Percentiles rank a stretch among this genome's conserved stretches.
Conservation (phyloP, 2,113 vertebrate genomes). For the Nerophis lumbriciformis region DNA sequence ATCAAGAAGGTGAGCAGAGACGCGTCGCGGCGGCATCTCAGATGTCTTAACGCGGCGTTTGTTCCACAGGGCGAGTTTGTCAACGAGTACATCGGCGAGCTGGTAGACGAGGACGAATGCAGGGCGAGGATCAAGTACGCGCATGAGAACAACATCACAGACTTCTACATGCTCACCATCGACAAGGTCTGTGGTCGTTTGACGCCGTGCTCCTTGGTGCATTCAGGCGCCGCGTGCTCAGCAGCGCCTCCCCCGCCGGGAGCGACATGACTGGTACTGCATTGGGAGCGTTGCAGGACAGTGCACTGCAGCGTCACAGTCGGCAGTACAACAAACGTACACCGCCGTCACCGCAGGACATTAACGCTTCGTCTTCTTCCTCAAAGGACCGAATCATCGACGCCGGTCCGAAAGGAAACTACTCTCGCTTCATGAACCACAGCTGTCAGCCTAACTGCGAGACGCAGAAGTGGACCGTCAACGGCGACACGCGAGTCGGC, state of each 20-base stretch:
- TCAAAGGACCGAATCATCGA: conserved; percentile 93
- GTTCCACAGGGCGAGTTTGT: conserved; percentile 88
- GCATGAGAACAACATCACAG: conserved; percentile 92
- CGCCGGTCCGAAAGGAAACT: conserved; percentile 96
- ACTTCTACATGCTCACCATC: conserved; percentile 99
- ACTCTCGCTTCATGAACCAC: conserved; percentile 98
- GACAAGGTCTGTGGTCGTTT: conserved; percentile 79
- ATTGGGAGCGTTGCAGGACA: conserved; percentile 73
- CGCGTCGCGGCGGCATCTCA: background rate
- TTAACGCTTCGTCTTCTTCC: too few species aligned
- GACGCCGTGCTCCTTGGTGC: conserved; percentile 26
- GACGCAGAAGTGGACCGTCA: conserved; percentile 97
- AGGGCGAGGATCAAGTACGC: conserved; percentile 87
- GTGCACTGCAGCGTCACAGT: conserved; percentile 55
- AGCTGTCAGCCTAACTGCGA: conserved; percentile 99
- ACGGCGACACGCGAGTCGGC: conserved; percentile 93
- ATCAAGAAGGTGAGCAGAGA: conserved; percentile 84
- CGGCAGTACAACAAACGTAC: conserved; percentile 53
- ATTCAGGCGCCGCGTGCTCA: conserved; percentile 14
- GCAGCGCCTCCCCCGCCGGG: conserved; percentile 29
- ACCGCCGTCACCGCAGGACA: too few species aligned
- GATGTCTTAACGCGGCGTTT: background rate
- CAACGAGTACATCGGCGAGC: conserved; percentile 94
- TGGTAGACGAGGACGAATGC: conserved; percentile 97
- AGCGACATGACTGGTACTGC: conserved; percentile 76